Conservation (phyloP, 37 sponge, comb jelly and placozoan genomes). For the Hormiphora californensis region DNA sequence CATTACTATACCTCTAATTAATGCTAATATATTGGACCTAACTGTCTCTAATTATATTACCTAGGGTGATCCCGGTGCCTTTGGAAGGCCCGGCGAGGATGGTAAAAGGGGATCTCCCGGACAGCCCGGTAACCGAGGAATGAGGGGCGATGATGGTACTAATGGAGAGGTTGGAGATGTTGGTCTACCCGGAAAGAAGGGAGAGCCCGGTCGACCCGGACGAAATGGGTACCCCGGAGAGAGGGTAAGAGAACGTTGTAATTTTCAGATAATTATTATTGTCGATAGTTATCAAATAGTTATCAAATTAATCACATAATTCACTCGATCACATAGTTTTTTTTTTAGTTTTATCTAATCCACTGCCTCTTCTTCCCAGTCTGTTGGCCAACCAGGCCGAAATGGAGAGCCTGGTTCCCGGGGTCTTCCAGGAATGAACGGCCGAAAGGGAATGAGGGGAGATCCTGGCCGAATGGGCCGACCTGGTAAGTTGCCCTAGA, state of each 20-base stretch:
- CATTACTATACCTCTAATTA: no score
- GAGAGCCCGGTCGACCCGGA: neutral
- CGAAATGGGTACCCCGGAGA: neutral
- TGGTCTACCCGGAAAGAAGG: neutral
- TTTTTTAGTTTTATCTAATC: no score
- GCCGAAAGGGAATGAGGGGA: neutral
- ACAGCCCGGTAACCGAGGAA: neutral
- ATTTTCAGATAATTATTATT: no score
- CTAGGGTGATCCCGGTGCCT: constrained; percentile 56
- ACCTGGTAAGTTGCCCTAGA: neutral
- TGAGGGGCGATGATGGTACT: neutral
- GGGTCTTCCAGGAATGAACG: neutral
- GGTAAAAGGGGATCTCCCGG: neutral
- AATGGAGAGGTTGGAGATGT: neutral
- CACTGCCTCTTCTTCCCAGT: no score
- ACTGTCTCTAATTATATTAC: no score
- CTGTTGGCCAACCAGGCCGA: no score
- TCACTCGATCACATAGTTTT: no score
- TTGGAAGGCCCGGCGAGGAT: constrained; percentile 57
- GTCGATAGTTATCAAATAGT: no score
- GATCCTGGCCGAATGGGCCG: neutral
- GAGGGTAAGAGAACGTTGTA: no score
- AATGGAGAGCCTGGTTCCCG: neutral
- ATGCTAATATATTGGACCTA: no score
- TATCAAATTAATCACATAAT: no score